Evolutionary conservation across 2,888 invertebrate species (phyloP), one percentile per base, ranked within the genome.

Genomic region (Anodontia alba): DNA sequence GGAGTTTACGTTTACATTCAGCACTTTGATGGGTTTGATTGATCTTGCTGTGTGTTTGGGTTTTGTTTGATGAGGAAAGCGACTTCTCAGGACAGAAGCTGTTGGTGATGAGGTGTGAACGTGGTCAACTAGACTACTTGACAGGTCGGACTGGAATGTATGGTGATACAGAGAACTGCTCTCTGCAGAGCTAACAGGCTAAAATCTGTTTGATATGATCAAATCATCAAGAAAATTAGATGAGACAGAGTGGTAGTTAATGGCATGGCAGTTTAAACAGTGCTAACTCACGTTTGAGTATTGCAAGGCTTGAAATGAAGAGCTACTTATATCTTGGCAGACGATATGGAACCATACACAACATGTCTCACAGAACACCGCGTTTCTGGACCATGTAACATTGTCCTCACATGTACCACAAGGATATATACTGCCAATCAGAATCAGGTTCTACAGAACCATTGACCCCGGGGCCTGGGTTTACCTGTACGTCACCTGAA

Each of bases 21-120:
- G 69, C 10, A 69, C 69, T 29, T 69, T 69, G 20, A 69, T 69
- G 29, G 69, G 69, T 33, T 69, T 42, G 26, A 69, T 69, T 23
- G 69, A 43, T 43, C 69, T 42, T 42, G 43, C 26, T 43, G 69
- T 69, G 46, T 69, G 69, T 46, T 69, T 69, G 38, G 69, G 69
- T 38, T 69, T 69, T 26, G 17, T 43, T 12, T 69, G 69, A 23
- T 42, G 29, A 46, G 38, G n/a, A 17, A 33, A 17, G 33, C 17
- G 33, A n/a, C 23, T 5, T 26, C 2, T 7, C 26, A 12, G 7
- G 17, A 69, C 23, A 12, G 69, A 29, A 23, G 69, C 5, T 42
- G 20, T 29, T 36, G 69, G 69, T 43, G 69, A 69, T 69, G 43
- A 69, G 20, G 42, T 69, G 43, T 69, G 46, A 3, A 69, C 46